Evolutionary conservation across 2,888 invertebrate species (phyloP), one percentile per base, ranked within the genome.

Genomic region (Drosophila testacea): DNA sequence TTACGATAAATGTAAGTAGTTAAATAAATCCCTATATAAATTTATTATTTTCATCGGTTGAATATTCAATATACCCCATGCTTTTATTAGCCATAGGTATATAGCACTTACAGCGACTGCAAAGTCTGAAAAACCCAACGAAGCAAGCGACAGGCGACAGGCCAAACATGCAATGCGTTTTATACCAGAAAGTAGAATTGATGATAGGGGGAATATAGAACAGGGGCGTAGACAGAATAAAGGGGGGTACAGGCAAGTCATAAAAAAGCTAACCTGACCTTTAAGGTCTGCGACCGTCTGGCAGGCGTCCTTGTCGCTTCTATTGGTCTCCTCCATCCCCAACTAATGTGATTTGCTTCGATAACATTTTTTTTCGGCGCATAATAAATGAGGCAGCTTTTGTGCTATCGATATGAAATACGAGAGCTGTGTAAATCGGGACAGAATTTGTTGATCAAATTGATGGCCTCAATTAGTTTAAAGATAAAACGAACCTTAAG

Each of bases 101-200:
- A 27, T 36, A 39, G 66, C 66, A 79, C 63, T 77, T 77, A 72
- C 34, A 63, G 36, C 54, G 66, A 39, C 70, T 71, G 57, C 47
- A 39, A 71, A 55, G 63, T 61, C 38, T 64, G 66, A 47, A 69
- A 75, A 67, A 57, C 34, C 56, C 86, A 86, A 69, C 83, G 65
- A 51, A 85, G 70, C 89, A 73, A 82, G 76, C 69, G 88, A 85
- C 86, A 88, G 88, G 74, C 63, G 73, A 85, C 85, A 82, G 77
- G 66, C 48, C 42, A 55, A 87, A 87, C 89, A 84, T 73, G 85
- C 76, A 77, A 77, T 79, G 85, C 79, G 72, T 89, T 73, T 87
- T 84, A 80, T 62, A n/a, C 62, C 50, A 44, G 27, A 41, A 16
- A 55, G 55, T 11, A n/a, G 36, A 16, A 57, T 10, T 4, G 10